Conservation (phyloP, 2,797 vertebrate species). For the Pelobates cultripes region DNA sequence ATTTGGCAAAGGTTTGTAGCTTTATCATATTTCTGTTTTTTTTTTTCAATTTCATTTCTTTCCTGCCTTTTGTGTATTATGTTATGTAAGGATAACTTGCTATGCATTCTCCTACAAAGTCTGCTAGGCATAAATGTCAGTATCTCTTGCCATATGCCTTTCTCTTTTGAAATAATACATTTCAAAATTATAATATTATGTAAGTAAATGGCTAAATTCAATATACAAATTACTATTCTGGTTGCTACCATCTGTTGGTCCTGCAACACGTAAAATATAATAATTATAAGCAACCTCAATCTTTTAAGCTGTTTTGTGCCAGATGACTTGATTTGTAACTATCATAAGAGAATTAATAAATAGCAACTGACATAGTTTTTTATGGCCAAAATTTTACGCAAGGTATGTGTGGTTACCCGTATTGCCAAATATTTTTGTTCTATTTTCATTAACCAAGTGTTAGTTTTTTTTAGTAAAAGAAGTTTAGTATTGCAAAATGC, state of each 20-base stretch:
- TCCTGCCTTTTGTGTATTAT: not conserved
- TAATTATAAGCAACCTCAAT: no score
- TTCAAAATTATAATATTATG: not conserved
- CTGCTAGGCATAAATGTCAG: not conserved
- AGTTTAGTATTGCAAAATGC: no score
- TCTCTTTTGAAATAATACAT: not conserved
- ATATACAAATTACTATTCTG: not conserved
- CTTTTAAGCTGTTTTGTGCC: no score
- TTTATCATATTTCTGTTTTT: constrained; percentile 43
- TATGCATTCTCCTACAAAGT: not conserved
- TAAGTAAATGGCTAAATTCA: not conserved
- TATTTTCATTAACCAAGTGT: no score
- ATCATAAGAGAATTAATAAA: no score
- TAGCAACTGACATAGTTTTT: no score
- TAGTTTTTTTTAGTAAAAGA: no score
- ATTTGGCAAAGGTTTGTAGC: constrained; percentile 32
- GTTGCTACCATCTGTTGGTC: not conserved
- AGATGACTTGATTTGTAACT: no score
- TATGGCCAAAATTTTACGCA: no score
- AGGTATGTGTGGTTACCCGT: no score
- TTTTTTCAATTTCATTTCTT: constrained; percentile 33
- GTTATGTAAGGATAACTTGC: not conserved
- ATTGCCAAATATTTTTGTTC: no score
- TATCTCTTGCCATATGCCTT: not conserved
- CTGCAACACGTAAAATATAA: no score